These are phyloP conservation scores for Cyprinus carpio DNA, from an alignment of 2,113 vertebrate genomes.

Conservation along the genomic window DNA sequence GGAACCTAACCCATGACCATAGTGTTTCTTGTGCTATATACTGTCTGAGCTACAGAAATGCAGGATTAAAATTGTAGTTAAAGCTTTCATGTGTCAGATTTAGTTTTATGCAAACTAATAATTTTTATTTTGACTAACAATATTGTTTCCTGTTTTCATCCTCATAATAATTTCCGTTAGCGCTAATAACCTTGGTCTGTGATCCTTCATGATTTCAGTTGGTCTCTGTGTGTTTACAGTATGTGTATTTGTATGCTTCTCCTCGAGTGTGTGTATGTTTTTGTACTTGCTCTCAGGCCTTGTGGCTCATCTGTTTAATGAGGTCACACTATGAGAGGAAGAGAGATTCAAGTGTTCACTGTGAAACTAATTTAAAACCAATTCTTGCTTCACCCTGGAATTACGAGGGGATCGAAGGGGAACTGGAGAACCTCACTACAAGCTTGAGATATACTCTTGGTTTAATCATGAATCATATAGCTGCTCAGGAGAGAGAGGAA, in stretches of 20 bases:
- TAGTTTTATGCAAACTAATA: not conserved
- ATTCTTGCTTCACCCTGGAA: slow-evolving; percentile 29
- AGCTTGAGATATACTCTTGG: slow-evolving; percentile 41
- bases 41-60: too few relatives aligned
- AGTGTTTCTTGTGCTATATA: too few relatives aligned
- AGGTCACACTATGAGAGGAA: slow-evolving; percentile 47
- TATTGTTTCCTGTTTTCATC: not conserved
- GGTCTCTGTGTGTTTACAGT: not conserved
- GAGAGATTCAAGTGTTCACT: slow-evolving; percentile 60
- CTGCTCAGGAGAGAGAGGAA: slow-evolving; percentile 48
- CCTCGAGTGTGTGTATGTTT: slow-evolving; percentile 14
- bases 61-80: too few relatives aligned
- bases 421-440: slow-evolving; percentile 36
- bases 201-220: not conserved
- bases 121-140: not conserved
- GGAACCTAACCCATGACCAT: not conserved
- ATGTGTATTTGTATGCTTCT: not conserved
- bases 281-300: slow-evolving; percentile 5
- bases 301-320: slow-evolving; percentile 54
- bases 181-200: not conserved
- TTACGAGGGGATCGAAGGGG: slow-evolving; percentile 44
- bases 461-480: slow-evolving; percentile 40
- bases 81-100: too few relatives aligned
- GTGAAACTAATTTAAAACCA: slow-evolving; percentile 51
- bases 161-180: not conserved